These are phyloP conservation scores for Crypturellus tataupa DNA, from an alignment of 2,797 vertebrate species.

Conservation along the genomic window DNA sequence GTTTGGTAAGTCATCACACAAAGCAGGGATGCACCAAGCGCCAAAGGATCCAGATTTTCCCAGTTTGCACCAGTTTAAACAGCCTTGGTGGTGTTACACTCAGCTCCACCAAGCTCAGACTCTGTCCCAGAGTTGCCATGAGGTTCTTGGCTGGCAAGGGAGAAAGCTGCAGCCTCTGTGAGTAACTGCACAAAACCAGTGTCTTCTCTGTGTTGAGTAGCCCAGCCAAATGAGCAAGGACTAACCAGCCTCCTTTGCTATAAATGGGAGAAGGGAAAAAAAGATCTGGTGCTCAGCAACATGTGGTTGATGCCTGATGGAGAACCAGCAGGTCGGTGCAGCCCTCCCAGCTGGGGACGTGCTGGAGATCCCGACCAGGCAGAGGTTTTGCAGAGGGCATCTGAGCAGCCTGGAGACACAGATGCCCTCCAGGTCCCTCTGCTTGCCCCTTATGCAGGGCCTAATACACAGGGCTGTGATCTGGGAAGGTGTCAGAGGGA, in stretches of 20 bases:
- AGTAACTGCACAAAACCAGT: background rate
- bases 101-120: background rate
- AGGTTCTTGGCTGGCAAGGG: background rate
- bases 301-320: background rate
- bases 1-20: background rate
- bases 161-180: background rate
- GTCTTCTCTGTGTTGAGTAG: background rate
- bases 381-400: background rate
- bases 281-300: background rate
- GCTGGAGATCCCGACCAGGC: background rate
- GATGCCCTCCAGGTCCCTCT: background rate
- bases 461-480: background rate
- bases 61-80: background rate
- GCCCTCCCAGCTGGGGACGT: background rate
- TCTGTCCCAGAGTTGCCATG: background rate
- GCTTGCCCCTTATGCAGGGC: background rate
- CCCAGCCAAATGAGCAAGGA: rapidly evolving
- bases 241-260: background rate
- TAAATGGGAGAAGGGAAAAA: background rate
- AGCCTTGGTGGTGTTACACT: background rate
- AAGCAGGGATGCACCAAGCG: background rate
- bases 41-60: background rate
- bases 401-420: background rate
- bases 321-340: rapidly evolving
- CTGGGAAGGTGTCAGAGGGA: background rate